Base-by-base conservation (phyloP, 2,797 vertebrate species). In the Gambusia yucatana region DNA sequence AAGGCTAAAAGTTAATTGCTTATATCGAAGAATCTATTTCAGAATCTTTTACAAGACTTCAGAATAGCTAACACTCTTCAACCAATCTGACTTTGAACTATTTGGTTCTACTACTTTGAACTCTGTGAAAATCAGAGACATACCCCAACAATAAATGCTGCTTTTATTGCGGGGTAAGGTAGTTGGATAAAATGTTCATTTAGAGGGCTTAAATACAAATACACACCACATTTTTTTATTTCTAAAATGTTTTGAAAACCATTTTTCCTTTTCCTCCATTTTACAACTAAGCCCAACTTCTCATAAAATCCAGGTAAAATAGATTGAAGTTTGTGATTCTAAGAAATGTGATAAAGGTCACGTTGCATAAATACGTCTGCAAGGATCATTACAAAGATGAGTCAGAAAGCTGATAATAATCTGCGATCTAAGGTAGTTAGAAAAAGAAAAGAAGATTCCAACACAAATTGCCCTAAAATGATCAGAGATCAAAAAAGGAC, bases 401-500 rank as follows among this genome's bases (percentile, higher is more conserved):
- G 11, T 28, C 55, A 59, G 50, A 33, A 61, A 61, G 28, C 11
- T 61, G 63, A 59, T 72, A 44, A 76, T 73, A 67, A 59, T 39
- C 3, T 36, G 43, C 2, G 5, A 11, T 59, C 20, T 22, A 39
- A 20, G 2, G 72, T 69, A 63, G 13, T 11, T 33, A 61, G 57
- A 61, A 33, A 6, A 61, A 33, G 28, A 52, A 46, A 90, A 67
- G 77, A 44, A 83, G 48, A 79, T 20, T 25, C 14, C 82, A 55
- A 76, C n/a, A 43, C 73, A 75, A 78, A 73, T 50, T 76, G 50
- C 28, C 52, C 41, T 3, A 1, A 55, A 48, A 77, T 70, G 69
- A 84, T 79, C 30, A 77, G 80, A 89, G 86, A 79, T 89, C 84
- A 86, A 17, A 61, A 61, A 80, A 77, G 36, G 67, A 61, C 36